Evolutionary conservation across 2,888 invertebrate species (phyloP).

Genomic region (Pteria penguin): DNA sequence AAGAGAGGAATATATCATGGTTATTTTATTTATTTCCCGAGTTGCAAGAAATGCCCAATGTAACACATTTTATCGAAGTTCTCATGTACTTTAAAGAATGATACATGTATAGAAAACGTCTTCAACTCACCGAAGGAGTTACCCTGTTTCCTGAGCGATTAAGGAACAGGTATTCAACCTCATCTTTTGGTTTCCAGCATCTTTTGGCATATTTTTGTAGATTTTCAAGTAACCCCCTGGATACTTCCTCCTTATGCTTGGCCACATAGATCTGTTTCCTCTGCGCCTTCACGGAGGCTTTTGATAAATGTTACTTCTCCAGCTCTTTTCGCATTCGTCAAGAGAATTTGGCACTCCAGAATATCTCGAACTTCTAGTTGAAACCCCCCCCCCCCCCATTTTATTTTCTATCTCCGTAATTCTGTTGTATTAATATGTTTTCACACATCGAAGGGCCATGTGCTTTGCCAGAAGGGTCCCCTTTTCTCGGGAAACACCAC

Average conservation of each 20-base stretch:
- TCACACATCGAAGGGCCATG: conserved; percentile 5
- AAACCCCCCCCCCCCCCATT: neutral
- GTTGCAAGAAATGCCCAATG: no score
- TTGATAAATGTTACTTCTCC: conserved; percentile 21
- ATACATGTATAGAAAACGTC: neutral
- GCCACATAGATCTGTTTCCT: no score
- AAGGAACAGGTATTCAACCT: neutral
- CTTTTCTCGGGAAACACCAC: neutral
- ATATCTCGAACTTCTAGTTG: neutral
- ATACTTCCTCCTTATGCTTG: conserved; percentile 26
- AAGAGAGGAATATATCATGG: no score
- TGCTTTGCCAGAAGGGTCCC: conserved; percentile 15
- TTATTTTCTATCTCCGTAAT: neutral
- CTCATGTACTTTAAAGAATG: no score
- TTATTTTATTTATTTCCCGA: no score
- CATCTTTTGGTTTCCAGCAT: no score
- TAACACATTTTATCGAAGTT: no score
- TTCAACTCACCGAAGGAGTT: neutral
- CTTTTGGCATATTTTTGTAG: neutral
- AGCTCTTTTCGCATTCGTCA: conserved; percentile 24
- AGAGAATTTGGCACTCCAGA: conserved; percentile 6
- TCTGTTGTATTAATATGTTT: neutral
- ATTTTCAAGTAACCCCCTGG: no score
- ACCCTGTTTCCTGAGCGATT: neutral
- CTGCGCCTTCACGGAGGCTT: no score